These are phyloP conservation scores for Andinoacara biseriatus DNA, from an alignment of 2,113 vertebrate species.

Conservation along the genomic window DNA sequence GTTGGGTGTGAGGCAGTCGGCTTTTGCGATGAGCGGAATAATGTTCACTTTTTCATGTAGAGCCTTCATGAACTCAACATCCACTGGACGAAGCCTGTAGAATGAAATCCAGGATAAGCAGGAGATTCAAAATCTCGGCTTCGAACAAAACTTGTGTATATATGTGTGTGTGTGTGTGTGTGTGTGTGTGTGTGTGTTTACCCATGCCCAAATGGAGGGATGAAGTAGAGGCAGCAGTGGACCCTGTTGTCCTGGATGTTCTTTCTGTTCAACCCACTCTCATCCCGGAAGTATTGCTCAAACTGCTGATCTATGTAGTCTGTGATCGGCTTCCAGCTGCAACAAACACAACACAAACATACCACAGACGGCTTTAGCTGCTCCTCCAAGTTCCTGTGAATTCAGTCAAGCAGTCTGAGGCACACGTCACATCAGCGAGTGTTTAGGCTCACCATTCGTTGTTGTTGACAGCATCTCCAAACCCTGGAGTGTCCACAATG, in stretches of 20 bases:
- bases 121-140: not conserved
- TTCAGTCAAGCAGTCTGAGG: not conserved
- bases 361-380: slow-evolving; percentile 36
- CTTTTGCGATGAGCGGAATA: slow-evolving; percentile 95
- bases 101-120: not conserved
- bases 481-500: slow-evolving; percentile 97
- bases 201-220: slow-evolving; percentile 97
- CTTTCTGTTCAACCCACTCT: slow-evolving; percentile 96
- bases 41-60: slow-evolving; percentile 98
- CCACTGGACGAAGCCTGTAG: slow-evolving; percentile 91
- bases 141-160: not conserved
- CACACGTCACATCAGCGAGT: not conserved
- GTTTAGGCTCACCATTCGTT: slow-evolving; percentile 89
- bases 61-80: slow-evolving; percentile 98
- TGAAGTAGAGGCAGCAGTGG: slow-evolving; percentile 98
- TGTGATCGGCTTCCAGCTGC: slow-evolving; percentile 96
- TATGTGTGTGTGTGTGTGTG: not conserved
- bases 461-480: slow-evolving; percentile 98
- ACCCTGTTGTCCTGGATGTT: slow-evolving; percentile 98
- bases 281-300: slow-evolving; percentile 97
- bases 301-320: slow-evolving; percentile 99
- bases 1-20: slow-evolving; percentile 91
- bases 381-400: not conserved
- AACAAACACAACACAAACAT: slow-evolving; percentile 47
- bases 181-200: slow-evolving; percentile 63